These are phyloP conservation scores for Parnassius mnemosyne DNA, from an alignment of 2,888 invertebrate genomes.

Conservation along the genomic window DNA sequence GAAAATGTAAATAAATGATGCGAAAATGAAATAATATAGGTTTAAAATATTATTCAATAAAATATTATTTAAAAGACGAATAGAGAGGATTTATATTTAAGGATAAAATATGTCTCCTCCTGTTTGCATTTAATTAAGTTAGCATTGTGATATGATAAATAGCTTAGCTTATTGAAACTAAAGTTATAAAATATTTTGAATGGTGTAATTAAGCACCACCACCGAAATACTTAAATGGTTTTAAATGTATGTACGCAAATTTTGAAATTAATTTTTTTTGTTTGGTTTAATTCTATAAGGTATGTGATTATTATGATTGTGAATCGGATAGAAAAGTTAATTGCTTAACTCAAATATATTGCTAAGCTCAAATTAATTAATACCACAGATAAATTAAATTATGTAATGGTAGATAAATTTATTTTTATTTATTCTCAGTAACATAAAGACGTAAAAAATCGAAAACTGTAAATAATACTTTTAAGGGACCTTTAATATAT, in stretches of 20 bases:
- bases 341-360: neutral
- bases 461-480: slow-evolving; percentile 18
- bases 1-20: slow-evolving; percentile 13
- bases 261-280: too few relatives aligned
- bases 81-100: slow-evolving; percentile 74
- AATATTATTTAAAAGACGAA: slow-evolving; percentile 46
- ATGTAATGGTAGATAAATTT: slow-evolving; percentile 20
- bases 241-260: too few relatives aligned
- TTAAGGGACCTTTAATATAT: slow-evolving; percentile 5
- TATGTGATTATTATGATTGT: too few relatives aligned
- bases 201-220: neutral
- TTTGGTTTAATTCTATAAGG: too few relatives aligned
- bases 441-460: slow-evolving; percentile 1
- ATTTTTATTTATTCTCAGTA: slow-evolving; percentile 5
- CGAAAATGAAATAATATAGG: neutral
- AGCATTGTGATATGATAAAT: slow-evolving; percentile 34
- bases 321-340: too few relatives aligned
- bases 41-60: neutral
- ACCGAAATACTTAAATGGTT: neutral
- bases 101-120: slow-evolving; percentile 73
- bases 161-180: slow-evolving; percentile 6
- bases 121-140: slow-evolving; percentile 50
- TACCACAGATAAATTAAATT: neutral
- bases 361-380: neutral
- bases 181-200: too few relatives aligned